Evolutionary conservation across 2,113 vertebrate species (phyloP).

Genomic region (Microtus montanus): DNA sequence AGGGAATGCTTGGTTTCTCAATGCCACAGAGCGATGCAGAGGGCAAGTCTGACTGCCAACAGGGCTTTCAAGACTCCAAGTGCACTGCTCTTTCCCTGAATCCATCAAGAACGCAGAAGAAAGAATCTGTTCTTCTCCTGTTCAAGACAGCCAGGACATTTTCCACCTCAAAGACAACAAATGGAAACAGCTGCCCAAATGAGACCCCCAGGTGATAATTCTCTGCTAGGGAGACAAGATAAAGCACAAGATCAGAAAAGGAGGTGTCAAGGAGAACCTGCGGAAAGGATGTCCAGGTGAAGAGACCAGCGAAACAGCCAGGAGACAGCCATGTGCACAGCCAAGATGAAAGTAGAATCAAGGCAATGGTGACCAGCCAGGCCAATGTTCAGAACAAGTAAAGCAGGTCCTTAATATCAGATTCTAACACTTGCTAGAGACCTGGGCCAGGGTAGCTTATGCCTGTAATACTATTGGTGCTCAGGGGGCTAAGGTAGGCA

Average conservation of each 20-base stretch:
- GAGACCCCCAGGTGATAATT: not conserved
- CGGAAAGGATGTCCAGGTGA: not conserved
- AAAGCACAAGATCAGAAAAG: not conserved
- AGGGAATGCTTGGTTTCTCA: slow-evolving; percentile 4
- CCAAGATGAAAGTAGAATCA: not conserved
- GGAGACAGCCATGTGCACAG: not conserved
- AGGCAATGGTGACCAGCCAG: not conserved
- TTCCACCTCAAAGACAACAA: not conserved
- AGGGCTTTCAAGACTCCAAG: not conserved
- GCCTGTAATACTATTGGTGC: not conserved
- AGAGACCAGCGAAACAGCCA: not conserved
- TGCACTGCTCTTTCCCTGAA: not conserved
- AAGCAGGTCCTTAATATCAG: not conserved
- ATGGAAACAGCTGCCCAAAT: not conserved
- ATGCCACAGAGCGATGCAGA: slow-evolving; percentile 14
- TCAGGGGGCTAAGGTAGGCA: not conserved
- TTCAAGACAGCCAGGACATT: not conserved
- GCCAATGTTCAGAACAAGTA: not conserved
- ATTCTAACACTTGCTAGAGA: not conserved
- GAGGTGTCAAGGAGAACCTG: not conserved
- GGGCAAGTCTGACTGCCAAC: slow-evolving; percentile 18
- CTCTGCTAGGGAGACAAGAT: not conserved
- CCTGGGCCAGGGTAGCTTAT: too few species aligned
- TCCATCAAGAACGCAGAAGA: not conserved
- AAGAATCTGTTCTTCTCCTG: slow-evolving; percentile 2